These are phyloP conservation scores for Omphaloscelis lunosa DNA, from an alignment of 2,888 invertebrate species.

Conservation along the genomic window DNA sequence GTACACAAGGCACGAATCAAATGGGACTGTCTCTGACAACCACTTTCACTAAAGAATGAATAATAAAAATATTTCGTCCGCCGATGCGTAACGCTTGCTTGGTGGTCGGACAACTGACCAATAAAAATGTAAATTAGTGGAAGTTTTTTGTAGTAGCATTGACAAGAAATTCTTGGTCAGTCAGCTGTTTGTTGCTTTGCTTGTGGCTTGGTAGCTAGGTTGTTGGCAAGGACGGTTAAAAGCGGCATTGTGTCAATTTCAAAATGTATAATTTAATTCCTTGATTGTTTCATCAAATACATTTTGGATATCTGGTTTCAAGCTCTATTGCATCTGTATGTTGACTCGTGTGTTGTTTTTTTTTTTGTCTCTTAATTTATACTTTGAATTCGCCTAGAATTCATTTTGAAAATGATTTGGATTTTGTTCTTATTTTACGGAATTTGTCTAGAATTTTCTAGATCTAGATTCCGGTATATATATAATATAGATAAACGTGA, in stretches of 20 bases:
- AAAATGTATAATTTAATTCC: neutral
- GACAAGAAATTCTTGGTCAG: constrained; percentile 51
- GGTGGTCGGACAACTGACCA: constrained; percentile 60
- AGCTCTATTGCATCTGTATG: too few relatives aligned
- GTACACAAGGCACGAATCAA: constrained; percentile 82
- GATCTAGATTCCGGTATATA: constrained; percentile 8
- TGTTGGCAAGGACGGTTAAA: neutral
- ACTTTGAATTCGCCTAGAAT: neutral
- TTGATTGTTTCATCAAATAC: neutral
- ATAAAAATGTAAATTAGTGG: constrained; percentile 72
- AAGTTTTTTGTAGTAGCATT: constrained; percentile 62
- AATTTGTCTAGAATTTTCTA: constrained; percentile 15
- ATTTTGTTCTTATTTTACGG: neutral
- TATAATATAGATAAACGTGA: constrained; percentile 16
- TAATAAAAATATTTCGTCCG: constrained; percentile 78
- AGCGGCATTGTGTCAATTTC: neutral
- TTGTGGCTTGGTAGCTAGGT: neutral
- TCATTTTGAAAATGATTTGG: neutral
- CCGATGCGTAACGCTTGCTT: constrained; percentile 73
- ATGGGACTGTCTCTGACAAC: constrained; percentile 79
- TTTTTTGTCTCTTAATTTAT: neutral
- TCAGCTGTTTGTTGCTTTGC: constrained; percentile 46
- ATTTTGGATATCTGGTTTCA: neutral
- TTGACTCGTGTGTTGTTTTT: neutral
- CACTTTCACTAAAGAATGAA: constrained; percentile 87